phyloP scores from a whole-genome alignment of 2,888 invertebrate species.

The Lithosia quadra region DNA sequence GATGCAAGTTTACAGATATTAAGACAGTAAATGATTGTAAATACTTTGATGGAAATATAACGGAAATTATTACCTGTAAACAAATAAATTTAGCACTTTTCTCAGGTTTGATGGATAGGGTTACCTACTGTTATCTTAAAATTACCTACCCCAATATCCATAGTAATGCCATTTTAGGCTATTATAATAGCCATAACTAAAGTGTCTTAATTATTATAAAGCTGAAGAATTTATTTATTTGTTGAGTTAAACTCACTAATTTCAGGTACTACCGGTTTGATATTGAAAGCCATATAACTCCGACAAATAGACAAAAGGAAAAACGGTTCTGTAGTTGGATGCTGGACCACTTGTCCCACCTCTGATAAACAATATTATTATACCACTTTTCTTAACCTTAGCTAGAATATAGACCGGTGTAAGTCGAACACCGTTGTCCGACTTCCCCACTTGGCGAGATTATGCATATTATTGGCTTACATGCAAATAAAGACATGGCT shows the following conservation, averaged over 20 bases:
- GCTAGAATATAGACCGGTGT: slow-evolving; percentile 13
- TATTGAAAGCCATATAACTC: too few species aligned
- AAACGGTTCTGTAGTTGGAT: background rate
- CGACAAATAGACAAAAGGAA: too few species aligned
- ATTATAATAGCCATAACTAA: too few species aligned
- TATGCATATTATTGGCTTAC: slow-evolving; percentile 27
- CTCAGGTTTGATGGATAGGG: too few species aligned
- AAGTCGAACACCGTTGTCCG: slow-evolving; percentile 25
- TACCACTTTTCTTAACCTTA: background rate
- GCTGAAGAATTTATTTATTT: too few species aligned
- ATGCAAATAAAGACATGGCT: slow-evolving; percentile 16
- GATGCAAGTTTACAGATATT: slow-evolving; percentile 9
- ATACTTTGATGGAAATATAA: background rate
- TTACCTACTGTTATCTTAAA: too few species aligned
- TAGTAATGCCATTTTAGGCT: too few species aligned
- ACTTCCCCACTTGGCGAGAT: slow-evolving; percentile 26
- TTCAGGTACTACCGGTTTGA: too few species aligned
- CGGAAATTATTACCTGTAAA: background rate
- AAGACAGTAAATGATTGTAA: background rate
- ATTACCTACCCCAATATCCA: too few species aligned
- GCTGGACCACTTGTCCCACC: background rate
- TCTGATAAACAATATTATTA: background rate
- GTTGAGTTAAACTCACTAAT: too few species aligned
- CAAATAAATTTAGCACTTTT: background rate
- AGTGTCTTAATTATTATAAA: too few species aligned